Evolutionary conservation across 2,113 vertebrate species (phyloP).

Genomic region (Caracal caracal): DNA sequence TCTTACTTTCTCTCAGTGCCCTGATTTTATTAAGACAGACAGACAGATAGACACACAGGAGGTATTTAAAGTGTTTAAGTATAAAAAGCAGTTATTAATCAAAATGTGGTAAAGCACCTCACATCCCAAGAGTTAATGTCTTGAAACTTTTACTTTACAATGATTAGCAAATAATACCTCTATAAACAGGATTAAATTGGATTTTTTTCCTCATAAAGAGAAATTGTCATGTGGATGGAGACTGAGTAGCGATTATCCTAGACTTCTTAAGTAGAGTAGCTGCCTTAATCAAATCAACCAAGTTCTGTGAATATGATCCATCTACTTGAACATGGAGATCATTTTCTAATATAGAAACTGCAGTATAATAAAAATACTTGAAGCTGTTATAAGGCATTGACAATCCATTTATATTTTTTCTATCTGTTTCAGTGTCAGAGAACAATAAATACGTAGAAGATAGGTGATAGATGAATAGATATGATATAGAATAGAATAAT

Average conservation of each 20-base stretch:
- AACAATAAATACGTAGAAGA: not conserved
- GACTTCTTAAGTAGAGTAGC: not conserved
- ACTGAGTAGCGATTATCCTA: not conserved
- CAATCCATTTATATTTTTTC: not conserved
- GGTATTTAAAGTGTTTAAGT: not conserved
- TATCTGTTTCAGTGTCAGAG: not conserved
- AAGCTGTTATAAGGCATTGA: not conserved
- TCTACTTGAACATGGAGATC: not conserved
- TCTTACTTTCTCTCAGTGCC: not conserved
- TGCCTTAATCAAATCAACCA: not conserved
- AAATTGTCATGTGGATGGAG: not conserved
- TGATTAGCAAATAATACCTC: not conserved
- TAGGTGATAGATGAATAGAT: not conserved
- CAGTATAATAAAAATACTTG: not conserved
- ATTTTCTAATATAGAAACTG: not conserved
- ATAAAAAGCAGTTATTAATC: not conserved
- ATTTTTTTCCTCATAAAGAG: not conserved
- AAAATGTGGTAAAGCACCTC: not conserved
- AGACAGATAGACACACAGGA: not conserved
- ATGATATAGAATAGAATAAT: too few relatives aligned
- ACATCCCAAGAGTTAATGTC: not conserved
- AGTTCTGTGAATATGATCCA: not conserved
- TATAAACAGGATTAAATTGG: not conserved
- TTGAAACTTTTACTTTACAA: slow-evolving; percentile 3
- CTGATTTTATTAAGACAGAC: not conserved